Evolutionary conservation across 1,140 invertebrate species (phyloP), one percentile per base, ranked within the genome.

Genomic region (Euborellia annulipes): DNA sequence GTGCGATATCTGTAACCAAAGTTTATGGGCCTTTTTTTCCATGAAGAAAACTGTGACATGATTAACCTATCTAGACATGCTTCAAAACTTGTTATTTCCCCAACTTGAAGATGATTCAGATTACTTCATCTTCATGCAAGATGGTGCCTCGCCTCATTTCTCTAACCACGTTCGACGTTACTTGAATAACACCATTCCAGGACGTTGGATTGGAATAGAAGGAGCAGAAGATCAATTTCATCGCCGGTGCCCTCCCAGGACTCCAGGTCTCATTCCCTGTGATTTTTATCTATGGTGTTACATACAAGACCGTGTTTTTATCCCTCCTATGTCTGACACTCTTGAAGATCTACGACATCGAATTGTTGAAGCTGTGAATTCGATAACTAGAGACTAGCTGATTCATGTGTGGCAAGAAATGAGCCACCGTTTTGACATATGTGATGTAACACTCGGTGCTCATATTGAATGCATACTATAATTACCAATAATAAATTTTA

Each of bases 121-220:
- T 18, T 16, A 18, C 18, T n/a, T 39, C 22, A 43, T 43, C 19
- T 65, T 60, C 45, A 58, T 66, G 40, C 60, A 66, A 45, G 60
- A 67, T 54, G 60, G 61, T 21, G 58, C 59, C 27, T 61, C 59
- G 27, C 47, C 56, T 16, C 62, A 68, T 55, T 64, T 52, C 44
- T 19, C 36, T 17, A n/a, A 30, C 11, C 37, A 14, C 45, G 60
- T 64, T 2, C 49, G 57, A 9, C 11, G 51, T 22, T 58, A 47
- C 40, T 44, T 66, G 14, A 52, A 67, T 44, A 44, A 45, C 36
- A 47, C 23, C 43, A 64, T 62, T 56, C 58, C 58, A 17, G 48
- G 50, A 4, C 53, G 54, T 42, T 66, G 62, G 60, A 65, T 68
- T 47, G 64, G 63, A 19, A 52, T 59, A 43, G 46, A 50, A 46